Conservation (phyloP, 2,113 vertebrate species). For the Sporophila hypoxantha region DNA sequence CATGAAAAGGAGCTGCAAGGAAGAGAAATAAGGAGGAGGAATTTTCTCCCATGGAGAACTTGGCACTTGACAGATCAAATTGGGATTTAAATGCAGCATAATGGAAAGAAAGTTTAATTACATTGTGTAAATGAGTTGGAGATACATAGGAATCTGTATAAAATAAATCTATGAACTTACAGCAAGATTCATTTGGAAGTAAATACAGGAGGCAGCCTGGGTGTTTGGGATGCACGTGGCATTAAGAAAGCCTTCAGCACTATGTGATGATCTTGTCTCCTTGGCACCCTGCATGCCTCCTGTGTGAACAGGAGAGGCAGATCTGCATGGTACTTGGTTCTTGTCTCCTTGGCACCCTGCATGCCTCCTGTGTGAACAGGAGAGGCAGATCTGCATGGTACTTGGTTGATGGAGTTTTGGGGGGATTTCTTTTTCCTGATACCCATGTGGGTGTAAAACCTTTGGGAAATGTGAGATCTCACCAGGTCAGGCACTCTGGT, state of each 20-base stretch:
- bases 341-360: rapidly evolving
- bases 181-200: not conserved
- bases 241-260: not conserved
- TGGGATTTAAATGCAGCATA: not conserved
- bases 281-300: rapidly evolving
- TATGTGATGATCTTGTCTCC: rapidly evolving
- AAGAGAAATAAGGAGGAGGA: not conserved
- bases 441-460: not conserved
- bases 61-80: not conserved
- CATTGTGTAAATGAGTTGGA: not conserved
- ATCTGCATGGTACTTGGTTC: no score
- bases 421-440: rapidly evolving
- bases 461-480: not conserved
- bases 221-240: rapidly evolving
- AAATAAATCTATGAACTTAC: not conserved
- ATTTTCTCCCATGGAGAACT: not conserved
- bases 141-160: not conserved
- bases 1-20: not conserved
- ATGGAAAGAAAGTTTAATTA: not conserved
- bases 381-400: not conserved
- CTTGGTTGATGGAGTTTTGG: not conserved
- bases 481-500: not conserved
- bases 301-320: not conserved
- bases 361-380: not conserved
- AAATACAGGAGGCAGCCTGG: not conserved